Conservation (phyloP, 2,888 invertebrate genomes). For the Willowsia nigromaculata region DNA sequence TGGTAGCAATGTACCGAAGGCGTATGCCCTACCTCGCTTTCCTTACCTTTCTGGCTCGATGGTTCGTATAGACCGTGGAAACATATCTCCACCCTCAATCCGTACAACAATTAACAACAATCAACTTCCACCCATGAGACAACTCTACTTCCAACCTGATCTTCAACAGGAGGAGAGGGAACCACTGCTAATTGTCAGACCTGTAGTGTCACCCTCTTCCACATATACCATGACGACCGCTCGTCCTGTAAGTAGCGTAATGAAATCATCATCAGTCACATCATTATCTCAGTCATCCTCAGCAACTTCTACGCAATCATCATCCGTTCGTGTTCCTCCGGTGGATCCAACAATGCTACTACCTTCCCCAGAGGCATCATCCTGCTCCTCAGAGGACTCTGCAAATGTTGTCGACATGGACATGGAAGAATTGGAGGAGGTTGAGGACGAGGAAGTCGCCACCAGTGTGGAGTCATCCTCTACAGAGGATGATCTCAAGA, state of each 20-base stretch:
- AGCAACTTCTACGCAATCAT: background rate
- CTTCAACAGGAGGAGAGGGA: constrained; percentile 33
- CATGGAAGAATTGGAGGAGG: constrained; percentile 47
- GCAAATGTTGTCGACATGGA: constrained; percentile 36
- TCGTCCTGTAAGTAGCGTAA: constrained; percentile 20
- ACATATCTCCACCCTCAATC: constrained; percentile 26
- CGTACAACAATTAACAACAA: constrained; percentile 64
- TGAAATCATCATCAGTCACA: constrained; percentile 30
- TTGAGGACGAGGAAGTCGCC: constrained; percentile 44
- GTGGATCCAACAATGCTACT: constrained; percentile 45
- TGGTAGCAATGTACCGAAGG: constrained; percentile 56
- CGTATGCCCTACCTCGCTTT: constrained; percentile 55
- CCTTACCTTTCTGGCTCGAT: constrained; percentile 52
- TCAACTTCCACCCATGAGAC: constrained; percentile 44
- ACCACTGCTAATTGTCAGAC: constrained; percentile 42
- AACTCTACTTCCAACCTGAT: constrained; percentile 56
- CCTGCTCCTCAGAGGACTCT: constrained; percentile 62
- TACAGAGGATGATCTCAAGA: constrained; percentile 52
- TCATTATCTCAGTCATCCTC: constrained; percentile 13
- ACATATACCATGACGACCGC: constrained; percentile 32
- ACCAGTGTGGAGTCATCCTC: constrained; percentile 56
- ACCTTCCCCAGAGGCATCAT: constrained; percentile 63
- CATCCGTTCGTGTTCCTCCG: background rate
- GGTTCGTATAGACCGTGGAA: constrained; percentile 45
- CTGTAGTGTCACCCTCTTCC: constrained; percentile 1